Percentiles rank a stretch among this genome's conserved stretches.
Conservation (phyloP, 2,888 invertebrate species). For the Papilio demoleus region DNA sequence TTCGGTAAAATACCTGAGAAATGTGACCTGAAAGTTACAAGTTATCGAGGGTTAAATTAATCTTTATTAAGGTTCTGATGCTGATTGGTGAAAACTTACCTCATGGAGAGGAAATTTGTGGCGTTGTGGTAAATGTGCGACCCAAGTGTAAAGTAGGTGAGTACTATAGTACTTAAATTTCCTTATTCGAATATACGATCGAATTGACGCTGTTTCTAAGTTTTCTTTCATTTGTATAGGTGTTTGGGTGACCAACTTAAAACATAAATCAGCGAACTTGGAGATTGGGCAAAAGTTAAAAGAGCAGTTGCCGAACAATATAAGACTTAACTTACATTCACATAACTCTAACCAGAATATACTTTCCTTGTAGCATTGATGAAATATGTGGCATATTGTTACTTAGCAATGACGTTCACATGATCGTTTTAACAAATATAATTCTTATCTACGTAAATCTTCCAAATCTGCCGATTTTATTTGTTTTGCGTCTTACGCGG, state of each 20-base stretch:
- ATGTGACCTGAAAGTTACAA: no score
- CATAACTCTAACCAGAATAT: conserved; percentile 87
- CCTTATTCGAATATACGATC: no score
- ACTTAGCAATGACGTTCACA: no score
- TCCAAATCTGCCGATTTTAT: no score
- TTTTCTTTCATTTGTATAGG: conserved; percentile 65
- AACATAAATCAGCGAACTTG: conserved; percentile 86
- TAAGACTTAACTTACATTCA: conserved; percentile 86
- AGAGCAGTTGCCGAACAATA: conserved; percentile 83
- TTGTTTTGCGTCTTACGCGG: no score
- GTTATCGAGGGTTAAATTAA: background rate
- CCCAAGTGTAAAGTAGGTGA: conserved; percentile 93
- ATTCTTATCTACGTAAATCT: no score
- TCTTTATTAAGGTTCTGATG: conserved; percentile 57
- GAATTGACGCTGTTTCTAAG: no score
- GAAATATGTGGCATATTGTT: no score
- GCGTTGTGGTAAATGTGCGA: conserved; percentile 96
- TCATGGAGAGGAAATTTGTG: conserved; percentile 93
- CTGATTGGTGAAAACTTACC: conserved; percentile 98
- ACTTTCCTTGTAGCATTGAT: conserved; percentile 78
- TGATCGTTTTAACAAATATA: no score
- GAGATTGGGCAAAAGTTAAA: conserved; percentile 93
- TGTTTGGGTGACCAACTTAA: conserved; percentile 93
- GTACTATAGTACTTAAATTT: conserved; percentile 49
- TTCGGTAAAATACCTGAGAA: no score